Evolutionary conservation across 2,888 invertebrate genomes (phyloP).

Genomic region (Gymnoscelis rufifasciata): DNA sequence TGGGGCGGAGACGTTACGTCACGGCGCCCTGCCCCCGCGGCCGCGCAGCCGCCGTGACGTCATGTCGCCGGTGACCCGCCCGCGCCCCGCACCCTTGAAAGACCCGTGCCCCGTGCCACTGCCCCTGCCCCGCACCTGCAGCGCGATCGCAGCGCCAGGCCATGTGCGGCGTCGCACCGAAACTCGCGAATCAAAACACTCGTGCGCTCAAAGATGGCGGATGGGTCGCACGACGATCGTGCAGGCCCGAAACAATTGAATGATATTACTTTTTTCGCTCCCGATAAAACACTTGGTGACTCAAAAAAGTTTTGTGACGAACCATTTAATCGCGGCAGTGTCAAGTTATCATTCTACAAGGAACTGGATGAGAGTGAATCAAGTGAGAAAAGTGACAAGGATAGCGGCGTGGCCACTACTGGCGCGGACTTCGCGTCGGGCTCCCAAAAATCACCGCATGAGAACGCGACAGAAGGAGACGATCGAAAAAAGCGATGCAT

Average conservation of each 20-base stretch:
- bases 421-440: slow-evolving; percentile 52
- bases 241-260: slow-evolving; percentile 79
- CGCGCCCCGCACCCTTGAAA: slow-evolving; percentile 27
- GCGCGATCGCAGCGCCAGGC: slow-evolving; percentile 59
- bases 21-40: slow-evolving; percentile 65
- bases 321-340: slow-evolving; percentile 59
- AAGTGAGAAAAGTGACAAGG: slow-evolving; percentile 77
- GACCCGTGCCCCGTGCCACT: slow-evolving; percentile 13
- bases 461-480: slow-evolving; percentile 63
- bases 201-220: slow-evolving; percentile 90
- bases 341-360: slow-evolving; percentile 70
- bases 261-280: slow-evolving; percentile 76
- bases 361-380: slow-evolving; percentile 74
- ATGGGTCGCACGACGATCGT: slow-evolving; percentile 84
- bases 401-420: slow-evolving; percentile 72
- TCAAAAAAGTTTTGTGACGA: slow-evolving; percentile 77
- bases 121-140: slow-evolving; percentile 45
- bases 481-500: slow-evolving; percentile 91
- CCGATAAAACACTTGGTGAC: slow-evolving; percentile 71
- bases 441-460: slow-evolving; percentile 61
- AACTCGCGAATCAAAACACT: slow-evolving; percentile 74
- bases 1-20: slow-evolving; percentile 78
- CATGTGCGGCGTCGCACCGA: slow-evolving; percentile 48
- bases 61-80: slow-evolving; percentile 35
- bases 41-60: slow-evolving; percentile 77